These are phyloP conservation scores for Melopsittacus undulatus DNA, from an alignment of 2,797 vertebrate species.

Conservation along the genomic window DNA sequence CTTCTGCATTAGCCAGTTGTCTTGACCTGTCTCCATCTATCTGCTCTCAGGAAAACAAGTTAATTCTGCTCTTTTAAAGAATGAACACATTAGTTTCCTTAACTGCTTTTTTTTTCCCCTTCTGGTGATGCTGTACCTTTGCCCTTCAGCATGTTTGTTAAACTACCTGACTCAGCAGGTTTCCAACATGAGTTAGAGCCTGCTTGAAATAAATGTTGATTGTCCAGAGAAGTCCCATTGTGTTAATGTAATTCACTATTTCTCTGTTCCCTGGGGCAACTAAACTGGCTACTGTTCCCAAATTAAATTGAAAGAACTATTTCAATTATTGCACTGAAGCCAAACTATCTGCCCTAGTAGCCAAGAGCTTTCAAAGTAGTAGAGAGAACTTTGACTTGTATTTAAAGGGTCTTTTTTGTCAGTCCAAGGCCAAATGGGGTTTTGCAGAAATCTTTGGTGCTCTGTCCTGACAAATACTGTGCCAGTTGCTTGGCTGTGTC, in stretches of 20 bases:
- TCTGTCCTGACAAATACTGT: background rate
- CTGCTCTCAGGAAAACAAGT: conserved; percentile 23
- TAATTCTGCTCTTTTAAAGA: conserved; percentile 38
- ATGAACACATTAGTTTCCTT: conserved; percentile 30
- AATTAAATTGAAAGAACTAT: conserved; percentile 46
- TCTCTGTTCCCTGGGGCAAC: conserved; percentile 47
- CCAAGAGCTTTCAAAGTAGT: conserved; percentile 20
- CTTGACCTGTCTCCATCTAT: conserved; percentile 6
- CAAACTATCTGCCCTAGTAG: background rate
- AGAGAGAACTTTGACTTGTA: background rate
- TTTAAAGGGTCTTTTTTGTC: background rate
- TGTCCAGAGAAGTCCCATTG: conserved; percentile 51
- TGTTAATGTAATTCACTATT: conserved; percentile 54
- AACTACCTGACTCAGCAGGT: conserved; percentile 53
- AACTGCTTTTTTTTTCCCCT: background rate
- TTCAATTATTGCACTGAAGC: conserved; percentile 20
- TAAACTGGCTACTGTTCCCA: conserved; percentile 36
- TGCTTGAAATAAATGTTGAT: conserved; percentile 53
- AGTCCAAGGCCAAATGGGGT: background rate
- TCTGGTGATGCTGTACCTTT: conserved; percentile 39
- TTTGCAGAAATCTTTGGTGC: background rate
- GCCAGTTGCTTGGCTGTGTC: background rate
- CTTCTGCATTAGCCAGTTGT: background rate
- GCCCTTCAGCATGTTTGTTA: conserved; percentile 53
- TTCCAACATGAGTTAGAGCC: conserved; percentile 52